Conservation (phyloP, 1,140 invertebrate genomes). For the Drosophila sproati region DNA sequence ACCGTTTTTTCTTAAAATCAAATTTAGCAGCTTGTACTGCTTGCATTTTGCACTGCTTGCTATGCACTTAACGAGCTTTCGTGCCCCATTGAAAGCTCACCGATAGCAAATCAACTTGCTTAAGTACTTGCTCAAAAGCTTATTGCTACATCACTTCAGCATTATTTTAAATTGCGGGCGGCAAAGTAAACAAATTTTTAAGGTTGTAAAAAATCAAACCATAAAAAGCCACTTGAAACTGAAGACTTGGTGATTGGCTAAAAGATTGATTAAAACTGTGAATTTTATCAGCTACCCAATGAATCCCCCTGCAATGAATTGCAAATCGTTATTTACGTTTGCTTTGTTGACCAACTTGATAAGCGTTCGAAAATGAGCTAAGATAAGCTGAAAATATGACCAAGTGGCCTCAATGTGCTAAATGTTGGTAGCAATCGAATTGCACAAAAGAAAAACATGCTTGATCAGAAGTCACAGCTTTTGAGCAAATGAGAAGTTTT, state of each 20-base stretch:
- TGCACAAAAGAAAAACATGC: slow-evolving; percentile 18
- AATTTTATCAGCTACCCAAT: slow-evolving; percentile 22
- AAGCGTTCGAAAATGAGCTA: slow-evolving; percentile 63
- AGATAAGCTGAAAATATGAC: slow-evolving; percentile 67
- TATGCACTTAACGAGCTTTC: neutral
- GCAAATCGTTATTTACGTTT: neutral
- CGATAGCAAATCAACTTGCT: too few relatives aligned
- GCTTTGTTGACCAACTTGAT: slow-evolving; percentile 4
- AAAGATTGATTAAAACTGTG: neutral
- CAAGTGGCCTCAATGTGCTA: slow-evolving; percentile 41
- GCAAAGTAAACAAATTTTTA: neutral
- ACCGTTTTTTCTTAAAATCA: slow-evolving; percentile 1
- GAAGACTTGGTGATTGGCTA: neutral
- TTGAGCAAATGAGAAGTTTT: neutral
- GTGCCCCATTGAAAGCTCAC: neutral
- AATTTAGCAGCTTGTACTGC: neutral
- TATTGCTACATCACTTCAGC: slow-evolving; percentile 2
- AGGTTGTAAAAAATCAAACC: neutral
- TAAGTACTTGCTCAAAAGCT: neutral
- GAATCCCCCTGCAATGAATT: slow-evolving; percentile 16
- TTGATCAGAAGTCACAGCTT: slow-evolving; percentile 33
- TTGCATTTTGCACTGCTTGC: slow-evolving; percentile 2
- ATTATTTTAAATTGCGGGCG: neutral
- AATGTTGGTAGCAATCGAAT: slow-evolving; percentile 18
- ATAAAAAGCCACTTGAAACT: neutral